Base-by-base conservation (phyloP, 2,113 vertebrate species). In the Pollimyrus isidori region DNA sequence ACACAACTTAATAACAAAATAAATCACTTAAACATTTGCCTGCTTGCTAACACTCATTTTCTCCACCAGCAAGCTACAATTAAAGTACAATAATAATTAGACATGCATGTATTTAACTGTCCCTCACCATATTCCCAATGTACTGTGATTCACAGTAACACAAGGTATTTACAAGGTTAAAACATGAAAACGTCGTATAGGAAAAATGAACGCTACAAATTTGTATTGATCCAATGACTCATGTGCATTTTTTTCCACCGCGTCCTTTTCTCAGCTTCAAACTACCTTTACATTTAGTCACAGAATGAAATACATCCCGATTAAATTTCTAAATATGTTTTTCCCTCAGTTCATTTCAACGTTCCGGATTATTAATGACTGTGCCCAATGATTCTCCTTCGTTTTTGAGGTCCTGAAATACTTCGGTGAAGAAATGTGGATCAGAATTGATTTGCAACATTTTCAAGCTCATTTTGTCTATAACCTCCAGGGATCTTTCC, bases 361-460 rank as follows among this genome's bases (percentile, higher is more conserved):
- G 97, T 93, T 98, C 97, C 94, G 98, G 92, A 91, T 96, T 97
- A 92, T 96, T 96, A 91, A 96, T 97, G 95, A 96, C 96, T 92
- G 89, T 94, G 89, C 96, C 96, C 91, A 91, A 94, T 76, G 88
- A 93, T 91, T 96, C 96, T 53, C 97, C 97, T 92, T 98, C 97
- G 91, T 96, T 97, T 95, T 98, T 98, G 93, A 98, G 96, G 94
- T 98, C 97, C 93, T 97, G 97, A 93, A 98, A 98, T 90, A 98
- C 96, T 95, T 98, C 96, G 48, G 97, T 98, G 96, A 97, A 98
- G 96, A 96, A 98, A 90, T 97, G 97, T 19, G 97, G 97, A 90
- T 98, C 97, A 2, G 97, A 95, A 89, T 98, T 98, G 95, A 98
- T 97, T 91, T 95, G 94, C 92, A 98, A 94, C 97, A 98, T 98